These are phyloP conservation scores for Fregata magnificens DNA, from an alignment of 2,113 vertebrate genomes.

Conservation along the genomic window DNA sequence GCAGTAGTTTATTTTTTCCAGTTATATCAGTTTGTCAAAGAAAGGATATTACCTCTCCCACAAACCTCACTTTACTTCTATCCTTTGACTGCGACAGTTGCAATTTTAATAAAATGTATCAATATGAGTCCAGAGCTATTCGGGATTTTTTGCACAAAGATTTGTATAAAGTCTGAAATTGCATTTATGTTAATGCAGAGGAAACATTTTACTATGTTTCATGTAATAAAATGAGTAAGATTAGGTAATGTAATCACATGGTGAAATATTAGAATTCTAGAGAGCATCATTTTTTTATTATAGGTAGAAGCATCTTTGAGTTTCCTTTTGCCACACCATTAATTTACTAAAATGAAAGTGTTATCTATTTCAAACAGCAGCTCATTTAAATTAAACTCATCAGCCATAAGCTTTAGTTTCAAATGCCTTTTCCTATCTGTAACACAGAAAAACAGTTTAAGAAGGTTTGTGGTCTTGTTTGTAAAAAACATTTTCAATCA, in stretches of 20 bases:
- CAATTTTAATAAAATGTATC: neutral
- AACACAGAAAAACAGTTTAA: conserved; percentile 42
- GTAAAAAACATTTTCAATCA: conserved; percentile 35
- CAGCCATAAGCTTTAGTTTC: conserved; percentile 54
- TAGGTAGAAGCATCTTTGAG: conserved; percentile 39
- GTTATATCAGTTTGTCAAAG: neutral
- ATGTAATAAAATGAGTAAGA: conserved; percentile 20
- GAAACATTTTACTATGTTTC: conserved; percentile 18
- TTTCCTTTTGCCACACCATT: conserved; percentile 63
- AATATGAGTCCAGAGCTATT: neutral
- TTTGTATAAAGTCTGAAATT: conserved; percentile 44
- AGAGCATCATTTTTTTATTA: conserved; percentile 9
- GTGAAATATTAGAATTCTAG: conserved; percentile 45
- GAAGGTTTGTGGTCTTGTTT: conserved; percentile 17
- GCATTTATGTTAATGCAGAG: conserved; percentile 27
- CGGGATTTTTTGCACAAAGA: conserved; percentile 30
- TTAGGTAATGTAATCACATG: conserved; percentile 44
- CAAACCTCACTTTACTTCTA: neutral
- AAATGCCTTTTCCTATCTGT: conserved; percentile 60
- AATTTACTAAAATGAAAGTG: conserved; percentile 65
- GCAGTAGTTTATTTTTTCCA: neutral
- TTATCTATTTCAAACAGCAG: conserved; percentile 73
- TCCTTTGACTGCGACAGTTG: neutral
- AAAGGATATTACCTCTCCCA: neutral
- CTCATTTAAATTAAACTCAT: conserved; percentile 73